These are phyloP conservation scores for Eilema griseolum DNA, from an alignment of 2,888 invertebrate genomes.

Conservation along the genomic window DNA sequence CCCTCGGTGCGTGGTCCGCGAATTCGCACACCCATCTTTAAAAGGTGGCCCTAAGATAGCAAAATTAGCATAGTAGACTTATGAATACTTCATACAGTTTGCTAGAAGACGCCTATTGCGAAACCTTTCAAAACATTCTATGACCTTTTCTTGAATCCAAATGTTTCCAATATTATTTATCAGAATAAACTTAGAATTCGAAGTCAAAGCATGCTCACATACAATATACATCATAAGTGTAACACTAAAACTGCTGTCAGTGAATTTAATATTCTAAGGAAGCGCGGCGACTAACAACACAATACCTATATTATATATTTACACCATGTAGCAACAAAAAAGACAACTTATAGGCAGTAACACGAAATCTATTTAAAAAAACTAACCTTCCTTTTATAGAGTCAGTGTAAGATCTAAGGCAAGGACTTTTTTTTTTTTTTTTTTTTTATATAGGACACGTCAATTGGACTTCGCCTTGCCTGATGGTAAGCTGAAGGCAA, in stretches of 20 bases:
- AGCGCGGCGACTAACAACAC: not conserved
- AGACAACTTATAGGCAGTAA: not conserved
- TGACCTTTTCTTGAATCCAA: not conserved
- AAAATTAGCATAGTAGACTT: not conserved
- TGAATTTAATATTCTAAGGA: not conserved
- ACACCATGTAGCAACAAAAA: not conserved
- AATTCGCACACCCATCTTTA: too few species aligned
- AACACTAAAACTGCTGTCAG: conserved; percentile 12
- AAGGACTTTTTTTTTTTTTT: too few species aligned
- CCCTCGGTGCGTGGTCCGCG: too few species aligned
- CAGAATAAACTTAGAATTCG: not conserved
- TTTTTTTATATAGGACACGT: too few species aligned
- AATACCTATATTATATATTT: not conserved
- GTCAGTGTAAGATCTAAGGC: not conserved
- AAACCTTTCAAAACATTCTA: not conserved
- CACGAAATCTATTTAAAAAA: not conserved
- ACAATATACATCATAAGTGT: conserved; percentile 5
- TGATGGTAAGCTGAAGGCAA: too few species aligned
- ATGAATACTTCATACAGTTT: not conserved
- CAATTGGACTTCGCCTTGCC: too few species aligned
- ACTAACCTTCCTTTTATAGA: not conserved
- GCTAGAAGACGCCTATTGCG: not conserved
- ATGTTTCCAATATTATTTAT: conserved; percentile 15
- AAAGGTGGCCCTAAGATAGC: too few species aligned
- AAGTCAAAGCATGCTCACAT: conserved; percentile 20